Evolutionary conservation across 2,113 vertebrate species (phyloP).

Genomic region (Corythoichthys intestinalis): DNA sequence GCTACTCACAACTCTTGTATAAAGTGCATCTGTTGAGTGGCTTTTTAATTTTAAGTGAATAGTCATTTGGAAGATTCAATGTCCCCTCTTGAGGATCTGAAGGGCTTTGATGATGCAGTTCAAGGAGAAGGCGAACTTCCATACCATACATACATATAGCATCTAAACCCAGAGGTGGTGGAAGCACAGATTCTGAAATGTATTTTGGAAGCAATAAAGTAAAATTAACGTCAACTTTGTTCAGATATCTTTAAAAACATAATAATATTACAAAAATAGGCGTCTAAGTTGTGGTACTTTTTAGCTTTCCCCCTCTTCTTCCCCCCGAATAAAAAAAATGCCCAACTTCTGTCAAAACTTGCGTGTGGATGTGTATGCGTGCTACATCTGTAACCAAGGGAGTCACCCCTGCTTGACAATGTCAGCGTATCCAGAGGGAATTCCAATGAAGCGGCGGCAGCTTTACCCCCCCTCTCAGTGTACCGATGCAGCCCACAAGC

Average conservation of each 20-base stretch:
- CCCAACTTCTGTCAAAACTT: neutral
- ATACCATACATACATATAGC: constrained; percentile 7
- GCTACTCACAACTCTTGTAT: neutral
- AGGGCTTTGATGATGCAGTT: neutral
- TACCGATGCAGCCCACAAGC: constrained; percentile 12
- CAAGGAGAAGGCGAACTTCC: constrained; percentile 22
- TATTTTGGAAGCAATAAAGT: no score
- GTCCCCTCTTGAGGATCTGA: neutral
- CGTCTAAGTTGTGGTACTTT: no score
- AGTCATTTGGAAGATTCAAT: constrained; percentile 14
- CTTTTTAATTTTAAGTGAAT: constrained; percentile 23
- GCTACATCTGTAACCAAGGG: constrained; percentile 20
- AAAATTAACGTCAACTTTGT: no score
- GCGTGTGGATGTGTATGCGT: constrained; percentile 5
- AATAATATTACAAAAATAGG: no score
- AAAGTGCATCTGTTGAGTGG: neutral
- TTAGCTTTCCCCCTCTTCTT: neutral
- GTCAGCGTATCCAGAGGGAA: constrained; percentile 58
- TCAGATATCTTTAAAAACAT: no score
- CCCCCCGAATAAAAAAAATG: no score
- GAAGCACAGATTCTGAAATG: neutral
- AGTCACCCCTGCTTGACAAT: constrained; percentile 41
- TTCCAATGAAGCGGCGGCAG: constrained; percentile 49
- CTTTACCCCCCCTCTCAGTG: constrained; percentile 1
- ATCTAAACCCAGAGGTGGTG: neutral